These are phyloP conservation scores for Adelges cooleyi DNA, from an alignment of 1,140 invertebrate species.

Conservation along the genomic window DNA sequence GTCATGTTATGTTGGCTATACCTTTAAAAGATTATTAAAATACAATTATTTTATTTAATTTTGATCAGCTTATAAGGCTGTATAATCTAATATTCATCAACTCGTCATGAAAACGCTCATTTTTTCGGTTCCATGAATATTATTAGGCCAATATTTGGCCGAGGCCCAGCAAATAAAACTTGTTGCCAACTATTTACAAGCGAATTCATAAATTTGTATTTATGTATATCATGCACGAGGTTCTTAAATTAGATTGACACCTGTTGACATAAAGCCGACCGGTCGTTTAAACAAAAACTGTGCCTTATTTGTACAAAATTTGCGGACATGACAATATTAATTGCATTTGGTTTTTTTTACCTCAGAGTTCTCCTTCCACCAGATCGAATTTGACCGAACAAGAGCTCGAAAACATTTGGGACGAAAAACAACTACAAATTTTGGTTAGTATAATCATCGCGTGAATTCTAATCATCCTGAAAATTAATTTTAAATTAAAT, in stretches of 20 bases:
- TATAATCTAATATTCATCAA: too few relatives aligned
- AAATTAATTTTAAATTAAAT: not conserved
- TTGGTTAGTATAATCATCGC: slow-evolving; percentile 51
- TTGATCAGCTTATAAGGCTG: too few relatives aligned
- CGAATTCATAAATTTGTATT: slow-evolving; percentile 24
- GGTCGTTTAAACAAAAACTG: not conserved
- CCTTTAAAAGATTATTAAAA: too few relatives aligned
- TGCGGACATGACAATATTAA: not conserved
- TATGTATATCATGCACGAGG: not conserved
- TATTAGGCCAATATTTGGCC: slow-evolving; percentile 15
- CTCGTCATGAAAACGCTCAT: not conserved
- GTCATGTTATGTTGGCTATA: too few relatives aligned
- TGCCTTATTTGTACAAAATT: not conserved
- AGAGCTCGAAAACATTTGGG: slow-evolving; percentile 58
- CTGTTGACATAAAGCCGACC: slow-evolving; percentile 11
- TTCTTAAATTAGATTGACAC: slow-evolving; percentile 8
- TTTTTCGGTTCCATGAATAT: not conserved
- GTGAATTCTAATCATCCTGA: not conserved
- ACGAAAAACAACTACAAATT: slow-evolving; percentile 55
- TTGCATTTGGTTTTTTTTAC: slow-evolving; percentile 3
- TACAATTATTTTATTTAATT: too few relatives aligned
- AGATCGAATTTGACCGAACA: slow-evolving; percentile 19
- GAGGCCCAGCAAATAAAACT: slow-evolving; percentile 5
- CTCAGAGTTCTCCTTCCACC: not conserved
- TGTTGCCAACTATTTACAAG: slow-evolving; percentile 17